Percentiles rank a stretch among this genome's conserved stretches.
phyloP scores from a whole-genome alignment of 1,140 invertebrate genomes.

The Chymomyza costata region DNA sequence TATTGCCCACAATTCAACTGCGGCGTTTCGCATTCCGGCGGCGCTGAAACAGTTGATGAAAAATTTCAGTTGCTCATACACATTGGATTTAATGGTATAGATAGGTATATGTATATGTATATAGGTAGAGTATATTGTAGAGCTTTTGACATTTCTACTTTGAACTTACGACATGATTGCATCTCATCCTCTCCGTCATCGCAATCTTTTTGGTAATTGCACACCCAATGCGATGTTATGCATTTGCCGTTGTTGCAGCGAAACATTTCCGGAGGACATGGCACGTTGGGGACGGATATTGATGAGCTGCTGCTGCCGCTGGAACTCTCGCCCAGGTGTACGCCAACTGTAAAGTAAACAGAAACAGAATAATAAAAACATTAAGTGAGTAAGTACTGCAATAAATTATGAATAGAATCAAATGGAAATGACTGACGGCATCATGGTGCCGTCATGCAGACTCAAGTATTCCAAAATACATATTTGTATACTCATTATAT shows the following conservation, averaged over 20 bases:
- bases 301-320: slow-evolving; percentile 17
- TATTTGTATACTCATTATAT: no score
- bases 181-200: slow-evolving; percentile 92
- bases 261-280: slow-evolving; percentile 85
- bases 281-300: slow-evolving; percentile 42
- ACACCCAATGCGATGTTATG: slow-evolving; percentile 88
- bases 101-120: no score
- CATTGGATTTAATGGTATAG: not conserved
- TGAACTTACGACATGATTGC: slow-evolving; percentile 89
- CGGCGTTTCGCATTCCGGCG: slow-evolving; percentile 90
- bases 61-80: not conserved
- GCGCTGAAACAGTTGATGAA: slow-evolving; percentile 79
- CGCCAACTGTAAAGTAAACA: slow-evolving; percentile 29
- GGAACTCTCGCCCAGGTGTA: slow-evolving; percentile 38
- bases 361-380: slow-evolving; percentile 1
- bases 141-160: not conserved
- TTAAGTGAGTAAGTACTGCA: no score
- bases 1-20: slow-evolving; percentile 93
- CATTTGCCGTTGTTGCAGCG: slow-evolving; percentile 89
- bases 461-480: no score
- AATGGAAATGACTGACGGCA: no score
- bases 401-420: no score
- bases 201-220: slow-evolving; percentile 94
- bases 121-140: not conserved
- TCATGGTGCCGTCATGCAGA: no score